These are phyloP conservation scores for Corythaeola cristata DNA, from an alignment of 2,113 vertebrate genomes.

Conservation along the genomic window DNA sequence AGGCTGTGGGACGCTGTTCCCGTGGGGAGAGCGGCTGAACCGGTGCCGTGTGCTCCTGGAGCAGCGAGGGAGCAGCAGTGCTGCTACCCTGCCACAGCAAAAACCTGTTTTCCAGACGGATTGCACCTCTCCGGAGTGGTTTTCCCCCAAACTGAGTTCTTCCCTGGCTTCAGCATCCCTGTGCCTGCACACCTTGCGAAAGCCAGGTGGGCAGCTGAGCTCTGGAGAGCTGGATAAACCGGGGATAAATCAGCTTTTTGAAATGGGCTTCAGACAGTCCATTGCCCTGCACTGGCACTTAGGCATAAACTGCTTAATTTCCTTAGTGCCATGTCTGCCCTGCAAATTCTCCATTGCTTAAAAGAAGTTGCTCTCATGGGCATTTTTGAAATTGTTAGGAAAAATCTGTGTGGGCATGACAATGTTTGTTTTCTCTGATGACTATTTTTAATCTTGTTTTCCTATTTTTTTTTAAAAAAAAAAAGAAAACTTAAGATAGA, in stretches of 20 bases:
- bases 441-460: constrained; percentile 28
- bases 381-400: background rate
- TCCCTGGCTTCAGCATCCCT: background rate
- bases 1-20: background rate
- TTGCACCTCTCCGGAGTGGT: background rate
- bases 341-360: background rate
- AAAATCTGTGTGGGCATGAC: background rate
- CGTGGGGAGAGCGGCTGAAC: background rate
- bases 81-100: background rate
- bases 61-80: rapidly evolving
- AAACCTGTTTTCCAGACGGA: background rate
- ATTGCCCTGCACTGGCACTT: background rate
- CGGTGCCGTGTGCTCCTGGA: rapidly evolving
- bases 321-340: background rate
- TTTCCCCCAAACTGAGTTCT: background rate
- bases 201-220: background rate
- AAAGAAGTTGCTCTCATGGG: background rate
- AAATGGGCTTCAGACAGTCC: background rate
- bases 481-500: background rate
- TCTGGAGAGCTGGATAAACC: background rate
- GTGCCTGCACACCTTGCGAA: rapidly evolving
- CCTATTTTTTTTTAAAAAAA: background rate
- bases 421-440: background rate
- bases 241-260: background rate
- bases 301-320: background rate